Conservation (phyloP, 2,797 vertebrate genomes). For the Vespertilio murinus region DNA sequence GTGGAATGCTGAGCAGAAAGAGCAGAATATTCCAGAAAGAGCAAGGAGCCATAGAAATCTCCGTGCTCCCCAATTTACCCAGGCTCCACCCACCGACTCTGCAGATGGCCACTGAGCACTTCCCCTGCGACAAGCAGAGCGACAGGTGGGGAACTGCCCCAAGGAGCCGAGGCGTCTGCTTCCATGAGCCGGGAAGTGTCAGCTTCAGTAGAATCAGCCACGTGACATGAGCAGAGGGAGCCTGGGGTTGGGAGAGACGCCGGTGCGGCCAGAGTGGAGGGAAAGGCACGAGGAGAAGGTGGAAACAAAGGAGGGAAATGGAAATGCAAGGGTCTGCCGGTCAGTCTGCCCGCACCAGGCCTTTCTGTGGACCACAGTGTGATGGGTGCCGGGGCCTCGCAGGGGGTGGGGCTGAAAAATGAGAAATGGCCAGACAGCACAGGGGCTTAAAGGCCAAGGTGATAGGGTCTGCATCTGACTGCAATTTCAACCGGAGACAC, state of each 20-base stretch:
- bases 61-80: not conserved
- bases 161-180: not conserved
- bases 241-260: not conserved
- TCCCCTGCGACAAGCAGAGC: not conserved
- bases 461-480: not conserved
- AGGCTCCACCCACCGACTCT: not conserved
- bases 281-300: not conserved
- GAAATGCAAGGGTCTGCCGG: not conserved
- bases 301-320: fast-evolving
- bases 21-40: not conserved
- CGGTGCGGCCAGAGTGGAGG: not conserved
- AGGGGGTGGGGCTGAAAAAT: not conserved
- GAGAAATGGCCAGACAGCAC: not conserved
- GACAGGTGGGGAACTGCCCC: not conserved
- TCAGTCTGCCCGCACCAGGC: too few relatives aligned
- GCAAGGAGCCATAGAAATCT: not conserved
- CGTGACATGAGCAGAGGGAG: not conserved
- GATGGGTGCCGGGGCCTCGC: too few relatives aligned
- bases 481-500: constrained; percentile 10
- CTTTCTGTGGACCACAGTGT: not conserved
- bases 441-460: not conserved
- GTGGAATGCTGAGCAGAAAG: not conserved
- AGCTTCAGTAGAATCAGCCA: not conserved
- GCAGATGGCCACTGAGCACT: not conserved
- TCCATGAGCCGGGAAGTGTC: not conserved